These are phyloP conservation scores for Pungitius pungitius DNA, from an alignment of 2,113 vertebrate species.

Conservation along the genomic window DNA sequence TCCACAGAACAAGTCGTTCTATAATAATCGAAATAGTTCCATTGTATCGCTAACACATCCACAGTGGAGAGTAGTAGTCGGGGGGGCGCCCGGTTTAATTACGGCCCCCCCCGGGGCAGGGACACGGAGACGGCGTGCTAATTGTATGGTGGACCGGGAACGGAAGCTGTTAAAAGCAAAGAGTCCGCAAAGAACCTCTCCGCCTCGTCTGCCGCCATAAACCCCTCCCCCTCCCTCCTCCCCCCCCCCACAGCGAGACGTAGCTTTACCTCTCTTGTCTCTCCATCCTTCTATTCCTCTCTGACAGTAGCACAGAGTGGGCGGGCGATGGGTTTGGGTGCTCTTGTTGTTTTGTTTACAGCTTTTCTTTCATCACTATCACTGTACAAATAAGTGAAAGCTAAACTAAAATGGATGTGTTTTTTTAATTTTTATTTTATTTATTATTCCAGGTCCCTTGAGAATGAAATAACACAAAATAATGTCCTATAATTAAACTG, in stretches of 20 bases:
- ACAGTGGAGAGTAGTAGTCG: neutral
- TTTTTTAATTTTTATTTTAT: too few species aligned
- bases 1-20: too few species aligned
- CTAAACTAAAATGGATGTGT: conserved; percentile 1
- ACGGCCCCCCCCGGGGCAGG: conserved; percentile 36
- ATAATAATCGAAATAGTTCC: neutral
- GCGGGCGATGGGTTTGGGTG: neutral
- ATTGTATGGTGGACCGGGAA: conserved; percentile 49
- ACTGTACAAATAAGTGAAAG: conserved; percentile 33
- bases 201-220: conserved; percentile 53
- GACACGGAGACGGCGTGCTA: conserved; percentile 52
- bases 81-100: too few species aligned
- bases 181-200: conserved; percentile 41
- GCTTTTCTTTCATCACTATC: conserved; percentile 26
- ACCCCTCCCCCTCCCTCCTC: conserved; percentile 26
- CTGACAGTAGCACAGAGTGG: neutral
- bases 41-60: conserved; percentile 4
- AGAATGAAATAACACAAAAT: neutral
- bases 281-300: neutral
- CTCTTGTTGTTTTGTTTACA: neutral
- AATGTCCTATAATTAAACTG: neutral
- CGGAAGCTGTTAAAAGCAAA: conserved; percentile 53
- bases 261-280: neutral
- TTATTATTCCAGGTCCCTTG: neutral
- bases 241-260: too few species aligned